These are phyloP conservation scores for Zaprionus tsacasi DNA, from an alignment of 1,140 invertebrate genomes.

Conservation along the genomic window DNA sequence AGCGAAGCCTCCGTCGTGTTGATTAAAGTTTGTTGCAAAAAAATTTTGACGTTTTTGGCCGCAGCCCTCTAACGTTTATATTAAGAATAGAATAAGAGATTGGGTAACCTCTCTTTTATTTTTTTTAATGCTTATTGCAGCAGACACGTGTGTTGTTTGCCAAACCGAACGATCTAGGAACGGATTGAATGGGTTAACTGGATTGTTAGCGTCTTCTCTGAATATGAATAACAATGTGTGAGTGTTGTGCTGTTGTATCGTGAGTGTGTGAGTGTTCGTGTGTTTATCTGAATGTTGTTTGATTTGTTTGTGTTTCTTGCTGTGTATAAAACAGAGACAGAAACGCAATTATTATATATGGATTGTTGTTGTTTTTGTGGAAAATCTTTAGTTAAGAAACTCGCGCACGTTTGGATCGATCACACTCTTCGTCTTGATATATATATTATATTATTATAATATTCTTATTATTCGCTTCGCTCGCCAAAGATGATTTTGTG, in stretches of 20 bases:
- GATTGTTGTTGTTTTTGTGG: background rate
- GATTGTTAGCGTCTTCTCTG: background rate
- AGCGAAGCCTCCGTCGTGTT: slow-evolving; percentile 75
- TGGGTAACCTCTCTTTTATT: slow-evolving; percentile 33
- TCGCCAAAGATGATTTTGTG: background rate
- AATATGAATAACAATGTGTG: background rate
- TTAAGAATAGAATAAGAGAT: slow-evolving; percentile 5
- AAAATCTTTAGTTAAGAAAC: slow-evolving; percentile 49
- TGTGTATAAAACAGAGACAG: background rate
- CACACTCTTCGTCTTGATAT: background rate
- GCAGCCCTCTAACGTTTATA: slow-evolving; percentile 44
- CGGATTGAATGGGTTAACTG: background rate
- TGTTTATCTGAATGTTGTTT: background rate
- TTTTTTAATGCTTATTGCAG: background rate
- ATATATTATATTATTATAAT: background rate
- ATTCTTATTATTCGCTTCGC: background rate
- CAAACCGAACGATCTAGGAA: background rate
- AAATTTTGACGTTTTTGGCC: slow-evolving; percentile 80
- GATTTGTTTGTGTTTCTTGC: background rate
- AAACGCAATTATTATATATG: background rate
- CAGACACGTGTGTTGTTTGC: background rate
- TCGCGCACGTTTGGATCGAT: background rate
- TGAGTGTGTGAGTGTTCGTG: background rate
- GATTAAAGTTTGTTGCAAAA: slow-evolving; percentile 74
- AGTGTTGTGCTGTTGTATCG: background rate